Conservation (phyloP, 23 tunicate genomes). For the Clavelina lepadiformis region DNA sequence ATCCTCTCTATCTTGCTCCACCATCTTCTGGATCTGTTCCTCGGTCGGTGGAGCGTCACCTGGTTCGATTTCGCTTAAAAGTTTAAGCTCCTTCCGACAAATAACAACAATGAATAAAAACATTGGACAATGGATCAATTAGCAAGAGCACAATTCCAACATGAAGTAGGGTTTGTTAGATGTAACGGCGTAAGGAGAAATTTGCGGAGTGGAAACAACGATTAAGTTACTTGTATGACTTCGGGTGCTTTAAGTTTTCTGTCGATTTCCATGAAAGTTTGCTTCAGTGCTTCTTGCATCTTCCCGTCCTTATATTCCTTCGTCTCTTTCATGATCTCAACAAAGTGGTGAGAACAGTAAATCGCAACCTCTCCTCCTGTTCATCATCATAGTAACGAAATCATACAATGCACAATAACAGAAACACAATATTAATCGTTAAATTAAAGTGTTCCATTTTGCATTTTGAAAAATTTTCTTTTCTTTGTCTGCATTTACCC, state of each 20-base stretch:
- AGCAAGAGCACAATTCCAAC: too few species aligned
- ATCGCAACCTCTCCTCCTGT: slow-evolving; percentile 90
- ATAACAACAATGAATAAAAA: not conserved
- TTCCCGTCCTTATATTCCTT: slow-evolving; percentile 44
- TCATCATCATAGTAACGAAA: too few species aligned
- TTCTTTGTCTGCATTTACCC: not conserved
- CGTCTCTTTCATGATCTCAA: slow-evolving; percentile 34
- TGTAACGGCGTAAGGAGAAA: not conserved
- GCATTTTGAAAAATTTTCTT: not conserved
- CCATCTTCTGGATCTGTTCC: slow-evolving; percentile 44
- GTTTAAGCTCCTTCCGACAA: slow-evolving; percentile 75
- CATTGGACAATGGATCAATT: too few species aligned
- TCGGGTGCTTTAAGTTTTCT: slow-evolving; percentile 46
- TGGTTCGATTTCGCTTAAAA: slow-evolving; percentile 58
- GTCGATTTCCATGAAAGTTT: slow-evolving; percentile 79
- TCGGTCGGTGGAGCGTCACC: slow-evolving; percentile 71
- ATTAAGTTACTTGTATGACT: slow-evolving; percentile 29
- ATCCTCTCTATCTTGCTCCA: slow-evolving; percentile 53
- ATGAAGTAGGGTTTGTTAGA: too few species aligned
- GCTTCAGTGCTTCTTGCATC: slow-evolving; percentile 46
- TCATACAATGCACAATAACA: not conserved
- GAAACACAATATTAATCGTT: not conserved
- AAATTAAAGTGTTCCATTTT: not conserved
- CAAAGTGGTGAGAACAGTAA: slow-evolving; percentile 72
- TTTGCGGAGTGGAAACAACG: not conserved